A percentile compares a stretch with the other conserved stretches of the same genome.
These are phyloP conservation scores for Rotaria magnacalcarata DNA, from an alignment of 2,888 invertebrate species.

Conservation along the genomic window DNA sequence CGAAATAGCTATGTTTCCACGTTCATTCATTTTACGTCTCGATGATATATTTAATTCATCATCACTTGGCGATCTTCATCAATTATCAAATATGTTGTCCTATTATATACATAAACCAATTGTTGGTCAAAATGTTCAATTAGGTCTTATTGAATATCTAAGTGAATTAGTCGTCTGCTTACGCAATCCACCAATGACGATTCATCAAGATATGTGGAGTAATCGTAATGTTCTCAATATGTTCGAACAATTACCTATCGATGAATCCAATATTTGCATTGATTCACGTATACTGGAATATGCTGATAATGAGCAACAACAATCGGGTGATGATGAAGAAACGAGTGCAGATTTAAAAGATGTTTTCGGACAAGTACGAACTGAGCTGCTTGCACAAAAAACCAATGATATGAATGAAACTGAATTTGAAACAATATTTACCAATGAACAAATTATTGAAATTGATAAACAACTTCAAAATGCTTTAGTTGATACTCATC, in stretches of 20 bases:
- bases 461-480: constrained; percentile 11
- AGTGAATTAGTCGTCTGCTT: neutral
- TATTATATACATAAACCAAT: constrained; percentile 6
- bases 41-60: constrained; percentile 2
- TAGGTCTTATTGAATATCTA: constrained; percentile 3
- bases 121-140: neutral
- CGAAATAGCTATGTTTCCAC: neutral
- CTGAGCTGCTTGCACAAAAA: neutral
- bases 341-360: constrained; percentile 15
- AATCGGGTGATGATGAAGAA: constrained; percentile 4
- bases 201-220: neutral
- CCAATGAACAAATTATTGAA: neutral
- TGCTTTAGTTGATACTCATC: neutral
- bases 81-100: neutral
- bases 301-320: neutral
- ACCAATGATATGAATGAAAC: constrained; percentile 11
- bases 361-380: constrained; percentile 27
- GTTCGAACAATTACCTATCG: constrained; percentile 8
- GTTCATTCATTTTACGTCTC: constrained; percentile 12
- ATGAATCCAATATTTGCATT: neutral
- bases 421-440: constrained; percentile 12
- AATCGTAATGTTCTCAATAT: neutral
- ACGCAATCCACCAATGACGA: neutral
- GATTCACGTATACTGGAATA: neutral
- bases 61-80: neutral